Base-by-base conservation (phyloP, 2,888 invertebrate species). In the Tineola bisselliella region DNA sequence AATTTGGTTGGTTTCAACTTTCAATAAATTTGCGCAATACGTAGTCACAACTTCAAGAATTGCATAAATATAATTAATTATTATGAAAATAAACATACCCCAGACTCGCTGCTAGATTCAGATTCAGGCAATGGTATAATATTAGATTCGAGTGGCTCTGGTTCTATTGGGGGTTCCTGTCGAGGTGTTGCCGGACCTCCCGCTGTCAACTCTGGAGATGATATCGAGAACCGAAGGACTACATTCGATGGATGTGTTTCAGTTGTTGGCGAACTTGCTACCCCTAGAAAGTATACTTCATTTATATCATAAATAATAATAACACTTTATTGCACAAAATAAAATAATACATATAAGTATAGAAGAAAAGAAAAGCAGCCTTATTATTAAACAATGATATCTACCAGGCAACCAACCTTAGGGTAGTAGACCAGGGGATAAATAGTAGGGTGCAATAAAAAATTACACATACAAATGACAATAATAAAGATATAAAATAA, bases 61-160 rank as follows among this genome's bases (percentile, higher is more conserved):
- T n/a, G n/a, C n/a, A 44, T n/a, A 25, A 2, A 25, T 25, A 13
- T 4, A 52, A 13, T 17, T 52, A 8, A 52, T 15, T 17, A n/a
- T n/a, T n/a, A n/a, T n/a, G n/a, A n/a, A n/a, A n/a, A n/a, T n/a
- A 25, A 54, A 25, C 54, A 19, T 18, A 87, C 86, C 68, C 83
- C 86, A 10, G 84, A 83, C 44, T 86, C 87, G 63, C 86, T 84
- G 72, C 84, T 87, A 31, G 80, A 78, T 66, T 82, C 81, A 0
- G 86, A 84, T 8, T 38, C 6, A 10, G 3, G 38, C 10, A 10
- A 38, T 6, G 38, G 38, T 38, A 38, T n/a, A 10, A 38, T 38
- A 12, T 12, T 38, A 12, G 38, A 38, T 38, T 38, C 38, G n/a
- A 38, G 38, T 12, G 10, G 10, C 62, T 64, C 38, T 6, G 38